Percentiles rank a stretch among this genome's conserved stretches.
These are phyloP conservation scores for Argyrosomus regius DNA, from an alignment of 2,797 vertebrate species.

Conservation along the genomic window DNA sequence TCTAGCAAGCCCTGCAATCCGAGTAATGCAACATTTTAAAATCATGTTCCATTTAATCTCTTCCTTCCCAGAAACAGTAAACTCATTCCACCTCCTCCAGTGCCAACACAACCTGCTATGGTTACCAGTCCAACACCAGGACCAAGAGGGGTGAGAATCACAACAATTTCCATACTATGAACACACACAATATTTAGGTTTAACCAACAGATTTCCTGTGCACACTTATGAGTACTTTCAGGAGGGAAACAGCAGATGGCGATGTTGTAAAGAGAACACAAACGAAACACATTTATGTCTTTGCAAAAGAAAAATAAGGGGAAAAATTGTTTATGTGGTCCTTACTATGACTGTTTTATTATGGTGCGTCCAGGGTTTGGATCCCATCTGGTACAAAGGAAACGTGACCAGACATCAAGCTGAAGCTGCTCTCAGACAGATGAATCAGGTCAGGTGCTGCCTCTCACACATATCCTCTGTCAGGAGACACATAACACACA, in stretches of 20 bases:
- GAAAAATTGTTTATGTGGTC: background rate
- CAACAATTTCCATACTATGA: background rate
- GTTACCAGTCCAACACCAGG: background rate
- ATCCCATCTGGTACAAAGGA: conserved; percentile 87
- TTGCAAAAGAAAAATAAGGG: background rate
- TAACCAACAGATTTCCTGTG: background rate
- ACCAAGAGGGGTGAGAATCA: conserved; percentile 27
- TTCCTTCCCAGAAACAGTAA: conserved; percentile 2
- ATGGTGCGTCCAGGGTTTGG: conserved; percentile 67
- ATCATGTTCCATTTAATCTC: background rate
- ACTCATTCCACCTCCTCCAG: background rate
- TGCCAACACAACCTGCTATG: background rate
- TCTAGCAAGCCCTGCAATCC: background rate
- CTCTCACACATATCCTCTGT: background rate
- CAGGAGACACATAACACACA: conserved; percentile 36
- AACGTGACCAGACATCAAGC: conserved; percentile 86
- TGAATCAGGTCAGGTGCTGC: conserved; percentile 87
- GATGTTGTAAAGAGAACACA: conserved; percentile 53
- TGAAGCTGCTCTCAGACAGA: conserved; percentile 85
- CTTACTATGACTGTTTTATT: conserved; percentile 36
- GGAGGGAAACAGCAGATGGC: conserved; percentile 65
- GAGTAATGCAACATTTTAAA: background rate
- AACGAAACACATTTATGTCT: background rate
- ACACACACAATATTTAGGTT: background rate
- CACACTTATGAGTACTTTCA: conserved; percentile 24